A percentile compares a stretch with the other conserved stretches of the same genome.
phyloP scores from a whole-genome alignment of 2,797 vertebrate species.

The Bradypodion ventrale region DNA sequence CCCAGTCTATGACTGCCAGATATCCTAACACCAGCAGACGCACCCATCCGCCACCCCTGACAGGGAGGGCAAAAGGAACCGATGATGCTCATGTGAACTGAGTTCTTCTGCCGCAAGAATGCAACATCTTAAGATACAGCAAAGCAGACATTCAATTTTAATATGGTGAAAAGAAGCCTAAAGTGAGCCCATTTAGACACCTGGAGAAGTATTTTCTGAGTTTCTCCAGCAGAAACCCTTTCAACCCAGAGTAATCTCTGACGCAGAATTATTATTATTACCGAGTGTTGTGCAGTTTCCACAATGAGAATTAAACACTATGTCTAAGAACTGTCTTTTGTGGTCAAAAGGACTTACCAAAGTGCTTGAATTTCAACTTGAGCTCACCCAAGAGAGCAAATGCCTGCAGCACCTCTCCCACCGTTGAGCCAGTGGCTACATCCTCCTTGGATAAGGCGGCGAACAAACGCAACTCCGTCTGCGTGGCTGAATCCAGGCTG shows the following conservation, averaged over 20 bases:
- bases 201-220: neutral
- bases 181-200: neutral
- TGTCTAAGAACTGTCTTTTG: no score
- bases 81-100: no score
- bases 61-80: neutral
- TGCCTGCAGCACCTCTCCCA: conserved; percentile 85
- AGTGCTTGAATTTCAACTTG: conserved; percentile 85
- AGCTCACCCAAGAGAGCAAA: conserved; percentile 90
- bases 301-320: neutral
- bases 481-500: conserved; percentile 78
- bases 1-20: neutral
- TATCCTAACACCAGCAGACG: no score
- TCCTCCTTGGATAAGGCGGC: conserved; percentile 69
- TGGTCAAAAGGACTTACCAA: conserved; percentile 79
- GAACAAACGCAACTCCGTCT: conserved; percentile 82
- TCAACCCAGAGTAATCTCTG: no score
- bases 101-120: neutral
- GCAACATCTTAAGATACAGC: no score
- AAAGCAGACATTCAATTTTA: neutral
- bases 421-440: conserved; percentile 57
- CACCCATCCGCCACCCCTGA: neutral
- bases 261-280: no score
- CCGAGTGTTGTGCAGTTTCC: rapidly evolving
- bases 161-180: neutral
- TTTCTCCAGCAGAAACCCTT: no score